A percentile compares a stretch with the other conserved stretches of the same genome.
Evolutionary conservation across 37 sponge, comb jelly and placozoan genomes (phyloP).

Genomic region (Beroe forskalii): DNA sequence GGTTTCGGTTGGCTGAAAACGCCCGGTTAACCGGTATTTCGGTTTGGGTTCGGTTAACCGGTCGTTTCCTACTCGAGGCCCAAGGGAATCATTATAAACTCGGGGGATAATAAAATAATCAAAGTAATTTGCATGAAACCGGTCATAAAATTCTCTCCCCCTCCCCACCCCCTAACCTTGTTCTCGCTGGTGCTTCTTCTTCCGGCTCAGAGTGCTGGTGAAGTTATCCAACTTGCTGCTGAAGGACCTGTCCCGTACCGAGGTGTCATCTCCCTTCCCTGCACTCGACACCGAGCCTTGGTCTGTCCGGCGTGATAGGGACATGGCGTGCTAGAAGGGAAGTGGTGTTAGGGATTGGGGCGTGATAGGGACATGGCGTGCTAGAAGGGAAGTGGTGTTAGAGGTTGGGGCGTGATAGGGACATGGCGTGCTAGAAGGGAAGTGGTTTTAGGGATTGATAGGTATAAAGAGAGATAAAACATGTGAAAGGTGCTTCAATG

Average conservation of each 20-base stretch:
- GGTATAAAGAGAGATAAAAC: background rate
- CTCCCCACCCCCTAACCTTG: background rate
- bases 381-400: background rate
- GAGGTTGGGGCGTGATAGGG: background rate
- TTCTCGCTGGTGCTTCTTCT: slow-evolving; percentile 34
- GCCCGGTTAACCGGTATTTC: too few relatives aligned
- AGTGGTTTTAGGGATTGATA: background rate
- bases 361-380: slow-evolving; percentile 23
- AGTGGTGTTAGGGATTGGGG: background rate
- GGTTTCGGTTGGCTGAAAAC: too few relatives aligned
- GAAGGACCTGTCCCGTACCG: slow-evolving; percentile 30
- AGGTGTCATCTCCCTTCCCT: background rate
- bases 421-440: slow-evolving; percentile 22
- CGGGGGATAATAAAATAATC: too few relatives aligned
- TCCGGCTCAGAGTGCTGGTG: slow-evolving; percentile 35
- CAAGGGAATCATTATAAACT: too few relatives aligned
- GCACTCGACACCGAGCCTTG: slow-evolving; percentile 22
- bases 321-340: slow-evolving; percentile 22
- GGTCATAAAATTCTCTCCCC: background rate
- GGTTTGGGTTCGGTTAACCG: too few relatives aligned
- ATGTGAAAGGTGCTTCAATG: too few relatives aligned
- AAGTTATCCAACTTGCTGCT: slow-evolving; percentile 28
- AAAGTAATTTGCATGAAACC: too few relatives aligned
- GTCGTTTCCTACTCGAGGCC: too few relatives aligned
- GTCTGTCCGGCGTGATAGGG: slow-evolving; percentile 23